Evolutionary conservation across 2,797 vertebrate species (phyloP).

Genomic region (Sitta carolinensis): DNA sequence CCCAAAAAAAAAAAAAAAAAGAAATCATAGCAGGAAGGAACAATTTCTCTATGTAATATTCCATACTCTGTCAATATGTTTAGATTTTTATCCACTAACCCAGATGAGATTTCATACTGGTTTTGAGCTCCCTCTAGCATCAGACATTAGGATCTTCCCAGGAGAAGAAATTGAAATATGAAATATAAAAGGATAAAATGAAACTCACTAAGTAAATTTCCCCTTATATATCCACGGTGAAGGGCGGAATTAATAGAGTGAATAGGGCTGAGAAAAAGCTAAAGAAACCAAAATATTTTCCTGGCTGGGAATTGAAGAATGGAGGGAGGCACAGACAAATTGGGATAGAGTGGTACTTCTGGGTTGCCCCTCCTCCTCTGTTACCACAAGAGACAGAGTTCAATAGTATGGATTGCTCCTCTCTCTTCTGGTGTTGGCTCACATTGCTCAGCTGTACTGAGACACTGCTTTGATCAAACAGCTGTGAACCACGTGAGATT

Average conservation of each 20-base stretch:
- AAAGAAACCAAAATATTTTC: neutral
- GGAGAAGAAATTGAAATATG: neutral
- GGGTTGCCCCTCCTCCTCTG: neutral
- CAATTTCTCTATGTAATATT: neutral
- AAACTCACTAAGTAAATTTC: neutral
- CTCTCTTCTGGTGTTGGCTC: neutral
- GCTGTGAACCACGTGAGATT: neutral
- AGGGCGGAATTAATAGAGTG: neutral
- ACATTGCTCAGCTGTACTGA: neutral
- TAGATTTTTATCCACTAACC: neutral
- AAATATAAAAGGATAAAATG: neutral
- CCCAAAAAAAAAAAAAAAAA: too few relatives aligned
- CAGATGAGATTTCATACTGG: neutral
- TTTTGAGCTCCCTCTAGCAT: neutral
- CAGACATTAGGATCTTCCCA: neutral
- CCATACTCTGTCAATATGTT: neutral
- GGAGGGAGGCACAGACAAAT: accelerated
- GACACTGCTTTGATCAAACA: neutral
- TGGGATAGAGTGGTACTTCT: neutral
- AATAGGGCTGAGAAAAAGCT: neutral
- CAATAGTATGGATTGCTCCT: neutral
- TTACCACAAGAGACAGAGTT: neutral
- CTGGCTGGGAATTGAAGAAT: neutral
- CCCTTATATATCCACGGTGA: neutral
- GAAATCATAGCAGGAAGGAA: neutral